Evolutionary conservation across 1,140 invertebrate species (phyloP), one percentile per base, ranked within the genome.

Genomic region (Bombus pyrosoma): DNA sequence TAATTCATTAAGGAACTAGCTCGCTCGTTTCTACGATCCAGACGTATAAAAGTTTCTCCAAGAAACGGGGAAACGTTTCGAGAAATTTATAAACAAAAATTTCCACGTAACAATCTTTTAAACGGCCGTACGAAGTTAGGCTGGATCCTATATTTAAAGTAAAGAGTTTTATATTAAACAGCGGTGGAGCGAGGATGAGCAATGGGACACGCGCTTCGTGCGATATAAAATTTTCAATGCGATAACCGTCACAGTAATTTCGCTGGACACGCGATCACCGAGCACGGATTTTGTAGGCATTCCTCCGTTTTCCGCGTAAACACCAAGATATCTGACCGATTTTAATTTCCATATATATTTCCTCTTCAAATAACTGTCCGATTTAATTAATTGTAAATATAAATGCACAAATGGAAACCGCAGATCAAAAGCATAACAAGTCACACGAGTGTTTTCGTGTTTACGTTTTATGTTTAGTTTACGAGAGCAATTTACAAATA

Each of bases 131-230:
- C 22, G 32, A 18, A 80, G 64, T 66, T 66, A 34, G 13, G 53
- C 25, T 8, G 41, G 25, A 53, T 66, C 2, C 64, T 80, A 39
- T 69, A 80, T 80, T 80, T 69, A 37, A 68, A 62, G 41, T 32
- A n/a, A 47, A 68, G 41, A 47, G 78, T 78, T 78, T 80, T 37
- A 53, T 69, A 68, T 79, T 68, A 79, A 79, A 41, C 34, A 13
- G 34, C 34, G n/a, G 5, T 15, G 8, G 13, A 6, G 10, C 37
- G 69, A 81, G 68, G 59, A 34, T 28, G 47, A 43, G 37, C 47
- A 81, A 18, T 10, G 47, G n/a, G 22, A 53, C 53, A 73, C 80
- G 69, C 43, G 69, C 12, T 73, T 41, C 22, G 47, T 13, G 28
- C 62, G 77, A 79, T 47, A 43, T 41, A 34, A 74, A 62, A 81